These are phyloP conservation scores for Paelopatides confundens DNA, from an alignment of 53 echinoderm and acorn worm genomes.

Conservation along the genomic window DNA sequence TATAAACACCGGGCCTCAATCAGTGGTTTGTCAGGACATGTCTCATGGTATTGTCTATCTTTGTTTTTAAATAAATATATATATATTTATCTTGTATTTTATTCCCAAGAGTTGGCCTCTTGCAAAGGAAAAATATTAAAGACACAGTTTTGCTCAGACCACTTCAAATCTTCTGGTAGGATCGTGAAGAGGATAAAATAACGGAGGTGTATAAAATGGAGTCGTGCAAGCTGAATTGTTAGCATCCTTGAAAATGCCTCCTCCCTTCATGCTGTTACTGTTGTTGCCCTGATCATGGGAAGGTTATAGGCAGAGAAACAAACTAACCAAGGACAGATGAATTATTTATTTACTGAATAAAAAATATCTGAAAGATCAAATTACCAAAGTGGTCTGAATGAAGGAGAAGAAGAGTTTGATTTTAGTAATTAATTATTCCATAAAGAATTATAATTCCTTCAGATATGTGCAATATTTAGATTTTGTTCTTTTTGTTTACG, in stretches of 20 bases:
- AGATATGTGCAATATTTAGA: neutral
- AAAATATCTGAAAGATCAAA: neutral
- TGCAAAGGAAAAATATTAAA: neutral
- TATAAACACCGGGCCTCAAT: neutral
- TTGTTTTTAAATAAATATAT: neutral
- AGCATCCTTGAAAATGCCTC: neutral
- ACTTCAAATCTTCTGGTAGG: neutral
- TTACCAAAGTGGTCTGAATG: neutral
- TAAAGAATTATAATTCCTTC: neutral
- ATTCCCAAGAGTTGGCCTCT: neutral
- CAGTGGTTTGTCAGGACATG: neutral
- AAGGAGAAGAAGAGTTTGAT: neutral
- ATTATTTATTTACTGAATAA: neutral
- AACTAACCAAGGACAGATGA: neutral
- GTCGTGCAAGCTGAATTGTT: neutral
- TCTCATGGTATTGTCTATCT: neutral
- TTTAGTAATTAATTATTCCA: neutral
- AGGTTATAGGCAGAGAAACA: neutral
- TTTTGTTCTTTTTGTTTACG: neutral
- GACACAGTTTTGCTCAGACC: neutral
- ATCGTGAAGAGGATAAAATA: neutral
- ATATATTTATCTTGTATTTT: neutral
- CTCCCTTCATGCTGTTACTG: neutral
- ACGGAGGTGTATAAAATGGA: constrained; percentile 2
- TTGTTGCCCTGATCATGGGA: neutral